Base-by-base conservation (phyloP, 2,888 invertebrate genomes). In the Pandemis corylana region DNA sequence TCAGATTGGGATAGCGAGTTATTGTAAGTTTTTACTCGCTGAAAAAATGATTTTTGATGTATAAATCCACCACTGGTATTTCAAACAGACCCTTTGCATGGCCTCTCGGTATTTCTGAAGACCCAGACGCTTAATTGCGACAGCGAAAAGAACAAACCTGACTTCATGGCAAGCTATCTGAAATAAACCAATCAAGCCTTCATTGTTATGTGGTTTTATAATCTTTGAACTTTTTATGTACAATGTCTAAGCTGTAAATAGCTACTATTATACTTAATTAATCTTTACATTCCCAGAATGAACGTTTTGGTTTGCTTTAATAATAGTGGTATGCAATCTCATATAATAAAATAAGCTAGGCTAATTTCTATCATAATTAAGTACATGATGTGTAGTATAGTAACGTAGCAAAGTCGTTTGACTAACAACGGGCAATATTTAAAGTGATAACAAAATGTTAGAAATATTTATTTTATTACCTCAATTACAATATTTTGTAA, bases 241-340 rank as follows among this genome's bases (percentile, higher is more conserved):
- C 88, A 86, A 85, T 89, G 88, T 88, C 80, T 82, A 83, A 82
- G 80, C 81, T 84, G 84, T 90, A 88, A 85, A 87, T 87, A 89
- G 77, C 72, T 79, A 83, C 81, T 82, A 86, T 84, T 81, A 82
- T 83, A 84, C 86, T 86, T 82, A 84, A 85, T 81, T 85, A 80
- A 78, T 76, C 74, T 63, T 71, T 81, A 89, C 91, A 90, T 92
- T 93, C 90, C 89, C 87, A 89, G 90, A 91, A 90, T 91, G 90
- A 90, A 88, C 86, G 80, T 79, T 85, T 87, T 85, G 85, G 85
- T 87, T 91, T 89, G 90, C 90, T 91, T 91, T 89, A 89, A 87
- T 86, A 85, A 85, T 83, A 79, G 85, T 89, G 88, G 87, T 84
- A 80, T 84, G 81, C 59, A 68, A 56, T 65, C 41, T 85, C 82